phyloP scores from a whole-genome alignment of 2,888 invertebrate genomes.

The Halictus ligatus region DNA sequence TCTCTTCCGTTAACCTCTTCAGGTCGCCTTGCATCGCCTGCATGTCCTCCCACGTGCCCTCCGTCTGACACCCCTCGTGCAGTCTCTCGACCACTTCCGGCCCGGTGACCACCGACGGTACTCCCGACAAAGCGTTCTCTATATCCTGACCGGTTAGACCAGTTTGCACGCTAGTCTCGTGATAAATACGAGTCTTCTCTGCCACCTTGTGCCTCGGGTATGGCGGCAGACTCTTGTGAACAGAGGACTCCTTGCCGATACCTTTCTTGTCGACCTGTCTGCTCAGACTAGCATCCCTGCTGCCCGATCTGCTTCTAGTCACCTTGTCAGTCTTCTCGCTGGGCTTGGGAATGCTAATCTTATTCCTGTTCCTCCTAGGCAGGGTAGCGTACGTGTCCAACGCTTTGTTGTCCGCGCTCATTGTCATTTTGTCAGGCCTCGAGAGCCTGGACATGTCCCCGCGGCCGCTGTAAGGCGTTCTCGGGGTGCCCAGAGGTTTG shows the following conservation, averaged over 20 bases:
- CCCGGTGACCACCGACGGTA: constrained; percentile 79
- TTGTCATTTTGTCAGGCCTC: constrained; percentile 77
- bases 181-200: constrained; percentile 90
- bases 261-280: constrained; percentile 77
- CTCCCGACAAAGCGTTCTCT: constrained; percentile 89
- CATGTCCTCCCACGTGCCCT: constrained; percentile 88
- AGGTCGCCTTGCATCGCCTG: constrained; percentile 86
- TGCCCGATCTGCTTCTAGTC: constrained; percentile 84
- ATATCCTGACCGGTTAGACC: constrained; percentile 90
- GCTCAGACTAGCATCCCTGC: constrained; percentile 84
- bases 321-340: constrained; percentile 63
- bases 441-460: constrained; percentile 12
- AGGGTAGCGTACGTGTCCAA: constrained; percentile 92
- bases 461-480: constrained; percentile 49
- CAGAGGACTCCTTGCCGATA: constrained; percentile 74
- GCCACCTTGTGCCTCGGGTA: constrained; percentile 84
- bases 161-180: constrained; percentile 92
- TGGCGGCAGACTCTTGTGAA: constrained; percentile 84
- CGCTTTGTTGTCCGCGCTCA: constrained; percentile 80
- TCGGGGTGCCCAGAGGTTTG: constrained; percentile 53
- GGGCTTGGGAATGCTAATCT: constrained; percentile 63
- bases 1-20: constrained; percentile 86
- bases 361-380: constrained; percentile 88
- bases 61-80: constrained; percentile 88
- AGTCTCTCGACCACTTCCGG: constrained; percentile 84